Conservation (phyloP, 1,140 invertebrate genomes). For the Anastrepha obliqua region DNA sequence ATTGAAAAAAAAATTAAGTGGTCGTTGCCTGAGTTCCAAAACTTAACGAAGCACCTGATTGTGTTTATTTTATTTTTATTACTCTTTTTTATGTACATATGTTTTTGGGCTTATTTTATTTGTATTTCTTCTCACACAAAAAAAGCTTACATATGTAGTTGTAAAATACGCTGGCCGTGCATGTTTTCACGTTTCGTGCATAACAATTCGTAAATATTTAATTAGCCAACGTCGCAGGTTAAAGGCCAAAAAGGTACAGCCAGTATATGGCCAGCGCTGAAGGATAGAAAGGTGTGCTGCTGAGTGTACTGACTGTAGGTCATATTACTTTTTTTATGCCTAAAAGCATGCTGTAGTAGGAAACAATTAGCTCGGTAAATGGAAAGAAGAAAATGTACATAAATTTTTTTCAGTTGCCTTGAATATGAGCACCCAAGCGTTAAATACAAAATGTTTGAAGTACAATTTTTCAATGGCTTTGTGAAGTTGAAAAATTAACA, state of each 20-base stretch:
- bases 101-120: neutral
- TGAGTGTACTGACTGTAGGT: too few species aligned
- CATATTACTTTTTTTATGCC: neutral
- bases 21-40: neutral
- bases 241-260: neutral
- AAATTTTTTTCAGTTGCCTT: neutral
- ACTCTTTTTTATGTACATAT: neutral
- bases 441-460: too few species aligned
- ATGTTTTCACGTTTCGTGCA: neutral
- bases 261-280: neutral
- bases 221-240: conserved; percentile 23
- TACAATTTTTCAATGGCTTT: too few species aligned
- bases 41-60: too few species aligned
- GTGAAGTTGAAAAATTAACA: too few species aligned
- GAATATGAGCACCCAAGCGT: neutral
- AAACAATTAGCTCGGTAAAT: conserved; percentile 20
- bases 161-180: neutral
- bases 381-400: neutral
- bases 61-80: too few species aligned
- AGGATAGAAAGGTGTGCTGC: too few species aligned
- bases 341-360: conserved; percentile 8
- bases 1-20: neutral
- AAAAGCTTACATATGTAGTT: neutral
- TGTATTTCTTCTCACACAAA: neutral
- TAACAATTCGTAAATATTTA: conserved; percentile 49